A percentile compares a stretch with the other conserved stretches of the same genome.
Conservation (phyloP, 1,140 invertebrate genomes). For the Lordiphosa clarofinis region DNA sequence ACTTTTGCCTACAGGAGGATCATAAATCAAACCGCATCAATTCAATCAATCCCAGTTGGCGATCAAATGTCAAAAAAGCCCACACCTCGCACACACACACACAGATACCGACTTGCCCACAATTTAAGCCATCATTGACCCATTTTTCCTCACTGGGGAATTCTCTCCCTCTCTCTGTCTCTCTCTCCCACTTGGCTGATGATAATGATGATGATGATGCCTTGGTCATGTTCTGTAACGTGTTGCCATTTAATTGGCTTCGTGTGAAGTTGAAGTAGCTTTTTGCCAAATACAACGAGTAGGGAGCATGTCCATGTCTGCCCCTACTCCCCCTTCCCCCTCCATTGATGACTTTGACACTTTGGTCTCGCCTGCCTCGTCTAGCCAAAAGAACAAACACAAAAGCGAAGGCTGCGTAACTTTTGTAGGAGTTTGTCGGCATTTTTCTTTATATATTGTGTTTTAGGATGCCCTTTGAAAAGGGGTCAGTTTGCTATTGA, state of each 20-base stretch:
- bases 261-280: slow-evolving; percentile 40
- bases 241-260: slow-evolving; percentile 73
- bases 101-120: slow-evolving; percentile 38
- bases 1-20: slow-evolving; percentile 23
- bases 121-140: slow-evolving; percentile 78
- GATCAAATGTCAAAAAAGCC: slow-evolving; percentile 63
- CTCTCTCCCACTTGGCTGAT: neutral
- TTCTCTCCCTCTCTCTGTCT: slow-evolving; percentile 1
- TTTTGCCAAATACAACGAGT: slow-evolving; percentile 54
- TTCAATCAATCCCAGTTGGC: slow-evolving; percentile 46
- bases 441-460: neutral
- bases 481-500: too few species aligned
- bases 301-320: slow-evolving; percentile 20
- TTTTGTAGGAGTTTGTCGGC: slow-evolving; percentile 36
- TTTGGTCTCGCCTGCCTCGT: slow-evolving; percentile 42
- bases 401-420: slow-evolving; percentile 46
- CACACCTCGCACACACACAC: slow-evolving; percentile 28
- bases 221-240: slow-evolving; percentile 54
- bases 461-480: slow-evolving; percentile 13
- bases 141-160: slow-evolving; percentile 61
- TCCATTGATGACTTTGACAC: slow-evolving; percentile 50
- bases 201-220: slow-evolving; percentile 38
- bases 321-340: slow-evolving; percentile 2
- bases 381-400: slow-evolving; percentile 14
- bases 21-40: slow-evolving; percentile 52